Evolutionary conservation across 37 sponge, comb jelly and placozoan genomes (phyloP), one percentile per base, ranked within the genome.

Genomic region (Tethya wilhelma): DNA sequence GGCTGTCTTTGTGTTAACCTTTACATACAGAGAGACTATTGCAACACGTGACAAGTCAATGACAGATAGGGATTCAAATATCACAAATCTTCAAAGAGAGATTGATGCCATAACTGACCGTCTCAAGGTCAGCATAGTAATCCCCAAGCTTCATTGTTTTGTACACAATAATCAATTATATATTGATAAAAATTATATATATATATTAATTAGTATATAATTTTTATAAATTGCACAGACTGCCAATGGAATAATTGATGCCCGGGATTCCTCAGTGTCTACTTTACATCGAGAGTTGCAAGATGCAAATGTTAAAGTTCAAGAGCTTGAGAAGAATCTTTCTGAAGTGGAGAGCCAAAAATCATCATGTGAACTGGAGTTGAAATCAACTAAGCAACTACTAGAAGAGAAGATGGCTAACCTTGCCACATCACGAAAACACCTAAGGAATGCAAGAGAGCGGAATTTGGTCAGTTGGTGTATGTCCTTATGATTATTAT

Each of bases 391-490:
- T 4, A 78, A 72, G 23, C 57, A 67, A 37, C 42, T 33, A 41
- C 44, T 90, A 84, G 94, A 96, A 17, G 97, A 96, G 79, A 96
- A 93, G 65, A 78, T 74, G 30, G 33, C 79, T 0, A 67, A 83
- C 6, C 89, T 96, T 6, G 23, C 76, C 26, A 70, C 63, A 28
- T 32, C 94, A 38, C 56, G 97, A 25, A 93, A 87, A 67, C 86
- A 90, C n/a, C 82, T 96, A 9, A 86, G 77, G 69, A 88, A 73
- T 41, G 67, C 87, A 1, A 87, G 84, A 60, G 91, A 93, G 30
- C 79, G 75, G 32, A 96, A 87, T 49, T 67, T 69, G 73, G 95
- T 94, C 30, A 37, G 80, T 73, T 28, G 29, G 38, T 14, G 14
- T 49, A 49, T 14, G 14, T 19, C 53, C 14, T 49, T 9, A 49